A percentile compares a stretch with the other conserved stretches of the same genome.
Evolutionary conservation across 1,140 invertebrate genomes (phyloP).

Genomic region (Amphibalanus amphitrite): DNA sequence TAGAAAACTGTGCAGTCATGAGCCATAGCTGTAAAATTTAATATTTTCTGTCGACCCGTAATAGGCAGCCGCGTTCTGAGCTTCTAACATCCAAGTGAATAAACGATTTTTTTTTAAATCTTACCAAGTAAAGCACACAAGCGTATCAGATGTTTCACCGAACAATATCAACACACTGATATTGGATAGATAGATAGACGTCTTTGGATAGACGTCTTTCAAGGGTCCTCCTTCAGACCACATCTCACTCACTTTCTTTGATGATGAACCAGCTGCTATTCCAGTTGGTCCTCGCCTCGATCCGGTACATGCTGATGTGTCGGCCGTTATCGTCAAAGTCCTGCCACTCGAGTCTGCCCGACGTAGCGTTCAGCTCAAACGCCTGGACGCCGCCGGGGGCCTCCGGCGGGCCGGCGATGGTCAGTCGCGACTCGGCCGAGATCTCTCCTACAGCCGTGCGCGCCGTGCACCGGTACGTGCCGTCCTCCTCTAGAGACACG

Average conservation of each 20-base stretch:
- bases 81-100: too few species aligned
- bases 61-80: too few species aligned
- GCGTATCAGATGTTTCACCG: too few species aligned
- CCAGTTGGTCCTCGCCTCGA: conserved; percentile 70
- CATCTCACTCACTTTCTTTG: conserved; percentile 27
- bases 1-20: too few species aligned
- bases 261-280: conserved; percentile 62
- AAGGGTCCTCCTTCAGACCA: too few species aligned
- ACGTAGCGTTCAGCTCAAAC: conserved; percentile 49
- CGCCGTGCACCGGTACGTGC: conserved; percentile 73
- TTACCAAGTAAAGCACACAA: too few species aligned
- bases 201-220: too few species aligned
- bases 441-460: conserved; percentile 71
- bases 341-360: conserved; percentile 67
- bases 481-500: conserved; percentile 62
- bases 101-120: too few species aligned
- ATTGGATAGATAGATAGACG: too few species aligned
- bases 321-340: conserved; percentile 70
- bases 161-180: too few species aligned
- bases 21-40: too few species aligned
- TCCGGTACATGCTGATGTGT: conserved; percentile 50
- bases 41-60: too few species aligned
- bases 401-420: conserved; percentile 66
- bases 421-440: conserved; percentile 44
- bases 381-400: conserved; percentile 44